Evolutionary conservation across 2,113 vertebrate species (phyloP).

Genomic region (Eurystomus gularis): DNA sequence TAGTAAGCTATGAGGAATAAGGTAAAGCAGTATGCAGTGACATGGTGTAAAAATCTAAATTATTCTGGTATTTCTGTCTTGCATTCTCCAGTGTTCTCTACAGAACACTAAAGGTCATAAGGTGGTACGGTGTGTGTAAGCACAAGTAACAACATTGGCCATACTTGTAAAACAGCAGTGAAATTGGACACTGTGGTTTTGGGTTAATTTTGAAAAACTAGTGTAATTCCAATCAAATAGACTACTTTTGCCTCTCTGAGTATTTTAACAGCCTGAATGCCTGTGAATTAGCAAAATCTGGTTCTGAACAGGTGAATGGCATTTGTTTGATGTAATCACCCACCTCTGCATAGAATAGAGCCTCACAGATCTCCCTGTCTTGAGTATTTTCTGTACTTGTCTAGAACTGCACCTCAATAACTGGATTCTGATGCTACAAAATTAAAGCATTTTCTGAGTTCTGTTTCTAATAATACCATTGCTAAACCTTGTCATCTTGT

Average conservation of each 20-base stretch:
- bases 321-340: neutral
- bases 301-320: neutral
- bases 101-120: neutral
- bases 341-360: fast-evolving
- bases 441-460: neutral
- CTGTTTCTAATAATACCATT: neutral
- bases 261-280: neutral
- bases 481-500: neutral
- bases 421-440: neutral
- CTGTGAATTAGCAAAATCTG: neutral
- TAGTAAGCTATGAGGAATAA: neutral
- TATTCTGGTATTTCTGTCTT: neutral
- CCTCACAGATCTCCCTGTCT: neutral
- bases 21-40: neutral
- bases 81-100: neutral
- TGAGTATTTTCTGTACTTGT: neutral
- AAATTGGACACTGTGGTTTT: neutral
- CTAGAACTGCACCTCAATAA: neutral
- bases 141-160: neutral
- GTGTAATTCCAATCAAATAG: neutral
- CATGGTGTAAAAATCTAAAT: neutral
- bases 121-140: neutral
- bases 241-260: neutral
- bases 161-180: neutral
- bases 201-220: neutral